Percentiles rank a stretch among this genome's conserved stretches.
These are phyloP conservation scores for Karalla daura DNA, from an alignment of 2,797 vertebrate species.

Conservation along the genomic window DNA sequence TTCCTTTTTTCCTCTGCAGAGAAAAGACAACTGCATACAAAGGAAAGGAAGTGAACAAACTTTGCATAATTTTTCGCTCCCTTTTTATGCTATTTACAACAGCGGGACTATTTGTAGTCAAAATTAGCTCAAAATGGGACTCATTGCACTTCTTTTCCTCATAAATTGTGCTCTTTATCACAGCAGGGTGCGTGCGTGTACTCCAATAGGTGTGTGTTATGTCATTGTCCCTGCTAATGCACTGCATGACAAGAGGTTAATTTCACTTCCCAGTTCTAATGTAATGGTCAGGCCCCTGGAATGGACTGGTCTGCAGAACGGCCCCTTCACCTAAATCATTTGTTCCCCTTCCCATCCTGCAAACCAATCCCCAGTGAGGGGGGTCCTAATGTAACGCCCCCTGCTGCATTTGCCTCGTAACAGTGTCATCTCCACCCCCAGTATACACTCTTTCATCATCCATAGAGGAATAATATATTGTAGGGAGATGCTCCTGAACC, in stretches of 20 bases:
- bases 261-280: conserved; percentile 30
- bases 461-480: conserved; percentile 79
- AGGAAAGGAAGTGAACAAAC: conserved; percentile 41
- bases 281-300: conserved; percentile 22
- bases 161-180: conserved; percentile 12
- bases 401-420: conserved; percentile 74
- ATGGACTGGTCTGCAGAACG: conserved; percentile 40
- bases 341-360: conserved; percentile 29
- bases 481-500: conserved; percentile 74
- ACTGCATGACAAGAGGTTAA: conserved; percentile 42
- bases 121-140: conserved; percentile 19
- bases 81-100: conserved; percentile 25
- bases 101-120: conserved; percentile 27
- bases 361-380: conserved; percentile 65
- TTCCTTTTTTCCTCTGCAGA: conserved; percentile 18
- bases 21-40: conserved; percentile 37
- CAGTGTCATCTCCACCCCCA: conserved; percentile 70
- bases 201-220: conserved; percentile 11
- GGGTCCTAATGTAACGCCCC: conserved; percentile 56
- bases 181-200: neutral
- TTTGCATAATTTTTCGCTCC: conserved; percentile 38
- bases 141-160: neutral
- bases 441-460: conserved; percentile 80
- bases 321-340: conserved; percentile 36
- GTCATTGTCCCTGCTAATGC: conserved; percentile 12